Evolutionary conservation across 1,140 invertebrate species (phyloP).

Genomic region (Macrobrachium nipponense): DNA sequence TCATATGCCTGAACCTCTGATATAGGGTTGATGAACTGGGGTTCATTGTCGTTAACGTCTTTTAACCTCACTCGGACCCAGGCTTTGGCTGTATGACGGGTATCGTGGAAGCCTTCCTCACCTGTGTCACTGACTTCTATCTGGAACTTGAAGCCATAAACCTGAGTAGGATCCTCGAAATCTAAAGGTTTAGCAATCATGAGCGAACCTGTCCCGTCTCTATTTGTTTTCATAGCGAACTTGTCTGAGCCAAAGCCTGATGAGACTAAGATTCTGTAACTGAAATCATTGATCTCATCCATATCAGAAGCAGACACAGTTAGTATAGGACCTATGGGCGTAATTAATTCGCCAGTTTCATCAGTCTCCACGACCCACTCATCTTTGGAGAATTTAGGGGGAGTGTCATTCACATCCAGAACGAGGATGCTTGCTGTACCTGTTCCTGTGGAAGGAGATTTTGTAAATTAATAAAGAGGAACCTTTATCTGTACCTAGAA

Average conservation of each 20-base stretch:
- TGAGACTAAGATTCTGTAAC: slow-evolving; percentile 94
- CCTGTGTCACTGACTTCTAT: slow-evolving; percentile 81
- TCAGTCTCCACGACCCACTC: slow-evolving; percentile 97
- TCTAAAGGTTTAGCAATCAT: slow-evolving; percentile 95
- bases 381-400: slow-evolving; percentile 94
- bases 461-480: not conserved
- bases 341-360: slow-evolving; percentile 91
- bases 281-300: slow-evolving; percentile 96
- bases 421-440: slow-evolving; percentile 94
- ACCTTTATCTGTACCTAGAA: no score
- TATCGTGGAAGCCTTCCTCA: slow-evolving; percentile 94
- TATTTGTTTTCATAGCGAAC: slow-evolving; percentile 96
- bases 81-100: slow-evolving; percentile 94
- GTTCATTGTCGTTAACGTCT: slow-evolving; percentile 96
- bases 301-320: slow-evolving; percentile 95
- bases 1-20: slow-evolving; percentile 91
- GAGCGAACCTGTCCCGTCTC: slow-evolving; percentile 92
- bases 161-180: slow-evolving; percentile 91
- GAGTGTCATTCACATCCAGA: slow-evolving; percentile 95
- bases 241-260: slow-evolving; percentile 95
- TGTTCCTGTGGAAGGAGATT: slow-evolving; percentile 72
- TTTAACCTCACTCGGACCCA: slow-evolving; percentile 93
- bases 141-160: slow-evolving; percentile 91
- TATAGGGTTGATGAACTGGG: slow-evolving; percentile 90
- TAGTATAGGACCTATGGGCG: slow-evolving; percentile 94